These are phyloP conservation scores for Drosophila sp. DNA, from an alignment of 1,140 invertebrate species.

Conservation along the genomic window DNA sequence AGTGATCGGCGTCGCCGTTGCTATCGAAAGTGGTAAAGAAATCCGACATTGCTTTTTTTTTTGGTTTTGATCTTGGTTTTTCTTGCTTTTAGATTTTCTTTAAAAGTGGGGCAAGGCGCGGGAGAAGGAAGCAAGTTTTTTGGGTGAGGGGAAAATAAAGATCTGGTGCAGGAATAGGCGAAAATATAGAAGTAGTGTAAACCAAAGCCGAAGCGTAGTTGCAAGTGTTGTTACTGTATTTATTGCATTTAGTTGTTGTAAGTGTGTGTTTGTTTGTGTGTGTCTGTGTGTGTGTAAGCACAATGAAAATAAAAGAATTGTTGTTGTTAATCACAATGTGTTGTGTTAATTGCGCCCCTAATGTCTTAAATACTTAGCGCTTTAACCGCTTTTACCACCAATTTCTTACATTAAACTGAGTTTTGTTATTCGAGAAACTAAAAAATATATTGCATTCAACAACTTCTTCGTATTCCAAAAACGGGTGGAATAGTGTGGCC, in stretches of 20 bases:
- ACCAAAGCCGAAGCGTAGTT: slow-evolving; percentile 40
- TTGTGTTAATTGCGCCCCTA: neutral
- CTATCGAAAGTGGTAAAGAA: slow-evolving; percentile 80
- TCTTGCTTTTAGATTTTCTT: slow-evolving; percentile 23
- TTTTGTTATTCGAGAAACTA: neutral
- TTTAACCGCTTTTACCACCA: neutral
- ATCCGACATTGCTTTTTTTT: slow-evolving; percentile 69
- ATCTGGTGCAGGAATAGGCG: neutral
- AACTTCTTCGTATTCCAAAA: too few relatives aligned
- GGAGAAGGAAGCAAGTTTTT: slow-evolving; percentile 1
- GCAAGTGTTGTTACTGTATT: slow-evolving; percentile 23
- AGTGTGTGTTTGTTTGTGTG: slow-evolving; percentile 16
- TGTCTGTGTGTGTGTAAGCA: slow-evolving; percentile 20
- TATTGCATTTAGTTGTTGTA: slow-evolving; percentile 28
- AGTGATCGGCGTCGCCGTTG: slow-evolving; percentile 65
- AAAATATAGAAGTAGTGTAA: slow-evolving; percentile 19
- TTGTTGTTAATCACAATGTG: slow-evolving; percentile 28
- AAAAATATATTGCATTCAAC: neutral
- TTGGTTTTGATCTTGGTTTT: slow-evolving; percentile 6
- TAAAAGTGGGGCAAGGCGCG: slow-evolving; percentile 23
- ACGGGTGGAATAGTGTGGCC: neutral
- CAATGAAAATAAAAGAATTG: slow-evolving; percentile 36
- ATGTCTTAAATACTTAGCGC: neutral
- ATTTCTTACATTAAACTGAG: neutral
- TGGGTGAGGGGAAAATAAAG: neutral